Evolutionary conservation across 2,797 vertebrate genomes (phyloP).

Genomic region (Novumbra hubbsi): DNA sequence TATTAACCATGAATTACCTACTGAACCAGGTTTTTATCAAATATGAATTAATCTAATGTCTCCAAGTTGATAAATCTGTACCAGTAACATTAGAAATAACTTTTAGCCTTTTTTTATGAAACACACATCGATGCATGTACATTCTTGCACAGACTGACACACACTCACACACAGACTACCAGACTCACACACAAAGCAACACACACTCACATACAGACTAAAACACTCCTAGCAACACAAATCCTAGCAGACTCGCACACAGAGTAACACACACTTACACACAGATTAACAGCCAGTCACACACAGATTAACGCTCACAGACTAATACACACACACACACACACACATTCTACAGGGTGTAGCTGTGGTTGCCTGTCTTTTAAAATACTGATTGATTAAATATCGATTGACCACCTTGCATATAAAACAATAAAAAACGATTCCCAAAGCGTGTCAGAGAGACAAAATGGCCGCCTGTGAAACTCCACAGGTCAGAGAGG

Average conservation of each 20-base stretch:
- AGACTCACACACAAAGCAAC: background rate
- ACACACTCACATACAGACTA: background rate
- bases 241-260: background rate
- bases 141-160: too few species aligned
- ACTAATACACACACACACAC: too few species aligned
- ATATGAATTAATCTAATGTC: too few species aligned
- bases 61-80: too few species aligned
- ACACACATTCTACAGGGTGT: constrained; percentile 12
- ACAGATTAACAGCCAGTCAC: background rate
- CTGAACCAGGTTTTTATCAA: too few species aligned
- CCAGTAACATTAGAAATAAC: background rate
- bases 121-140: background rate
- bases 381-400: too few species aligned
- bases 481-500: too few species aligned
- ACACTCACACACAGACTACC: background rate
- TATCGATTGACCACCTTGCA: too few species aligned
- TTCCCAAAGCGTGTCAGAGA: too few species aligned
- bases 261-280: background rate
- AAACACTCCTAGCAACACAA: background rate
- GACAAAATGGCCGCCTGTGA: too few species aligned
- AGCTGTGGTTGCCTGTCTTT: background rate
- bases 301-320: background rate
- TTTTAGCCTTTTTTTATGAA: background rate
- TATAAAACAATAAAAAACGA: too few species aligned
- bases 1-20: too few species aligned